phyloP scores from a whole-genome alignment of 2,888 invertebrate species.

The Sisyra terminalis region DNA sequence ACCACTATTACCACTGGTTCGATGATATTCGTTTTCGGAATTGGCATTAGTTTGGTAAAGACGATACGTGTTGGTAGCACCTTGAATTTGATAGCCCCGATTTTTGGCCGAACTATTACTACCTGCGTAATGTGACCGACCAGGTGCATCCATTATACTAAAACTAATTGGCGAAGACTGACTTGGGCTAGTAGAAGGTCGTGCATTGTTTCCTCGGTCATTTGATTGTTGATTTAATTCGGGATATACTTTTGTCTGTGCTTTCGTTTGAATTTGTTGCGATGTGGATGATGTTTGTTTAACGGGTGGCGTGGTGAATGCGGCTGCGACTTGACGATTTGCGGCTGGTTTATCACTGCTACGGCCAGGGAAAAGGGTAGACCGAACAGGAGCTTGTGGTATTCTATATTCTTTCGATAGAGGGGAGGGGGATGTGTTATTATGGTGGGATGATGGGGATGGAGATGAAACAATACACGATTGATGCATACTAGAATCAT shows the following conservation, averaged over 20 bases:
- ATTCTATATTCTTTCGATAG: slow-evolving; percentile 44
- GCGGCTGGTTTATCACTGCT: slow-evolving; percentile 19
- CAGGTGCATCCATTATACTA: slow-evolving; percentile 54
- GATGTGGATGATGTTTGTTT: slow-evolving; percentile 14
- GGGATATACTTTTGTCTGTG: slow-evolving; percentile 62
- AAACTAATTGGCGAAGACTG: slow-evolving; percentile 61
- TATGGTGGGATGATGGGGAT: slow-evolving; percentile 32
- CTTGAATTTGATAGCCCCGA: slow-evolving; percentile 26
- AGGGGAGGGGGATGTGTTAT: slow-evolving; percentile 20
- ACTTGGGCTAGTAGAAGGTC: slow-evolving; percentile 38
- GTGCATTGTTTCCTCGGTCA: slow-evolving; percentile 19
- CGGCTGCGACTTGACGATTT: slow-evolving; percentile 28
- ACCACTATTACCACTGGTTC: slow-evolving; percentile 41
- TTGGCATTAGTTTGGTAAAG: slow-evolving; percentile 42
- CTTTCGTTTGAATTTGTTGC: slow-evolving; percentile 51
- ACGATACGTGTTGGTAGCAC: slow-evolving; percentile 34
- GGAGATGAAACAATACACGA: slow-evolving; percentile 59
- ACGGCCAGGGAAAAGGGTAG: slow-evolving; percentile 20
- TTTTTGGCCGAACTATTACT: slow-evolving; percentile 36
- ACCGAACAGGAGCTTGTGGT: slow-evolving; percentile 34
- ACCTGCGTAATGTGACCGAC: slow-evolving; percentile 41
- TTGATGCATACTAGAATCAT: slow-evolving; percentile 33
- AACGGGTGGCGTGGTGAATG: slow-evolving; percentile 36
- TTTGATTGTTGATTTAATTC: slow-evolving; percentile 31
- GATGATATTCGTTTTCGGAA: slow-evolving; percentile 42